Base-by-base conservation (phyloP, 2,797 vertebrate species). In the Dendrocincla fuliginosa region DNA sequence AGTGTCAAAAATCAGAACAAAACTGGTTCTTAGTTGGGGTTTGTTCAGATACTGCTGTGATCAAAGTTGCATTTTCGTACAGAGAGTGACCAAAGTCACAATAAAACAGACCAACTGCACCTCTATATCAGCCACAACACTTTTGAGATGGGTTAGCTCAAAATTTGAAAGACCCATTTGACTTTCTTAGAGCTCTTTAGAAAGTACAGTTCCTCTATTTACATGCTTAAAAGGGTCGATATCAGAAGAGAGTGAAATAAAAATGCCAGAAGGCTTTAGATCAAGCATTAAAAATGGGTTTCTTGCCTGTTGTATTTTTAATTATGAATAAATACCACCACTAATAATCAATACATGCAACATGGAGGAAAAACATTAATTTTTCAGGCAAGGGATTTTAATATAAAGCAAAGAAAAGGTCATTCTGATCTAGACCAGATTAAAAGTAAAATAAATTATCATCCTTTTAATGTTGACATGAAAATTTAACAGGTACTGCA, bases 261-360 rank as follows among this genome's bases (percentile, higher is more conserved):
- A 96, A 84, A 57, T 27, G 6, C 33, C 52, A 80, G 14, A 70
- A 73, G 18, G 59, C 32, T 84, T 90, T 52, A 87, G 22, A 79
- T 60, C 16, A 74, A 60, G 20, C 60, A 79, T 89, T 35, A 46
- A 68, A 93, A 71, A 74, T 24, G 0, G 4, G 37, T 86, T 84
- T 50, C 52, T 52, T 57, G 11, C 35, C 52, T 63, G 11, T n/a
- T 70, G 12, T 41, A 82, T 47, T 81, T 87, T 87, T 90, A 87
- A 87, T 93, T 86, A 76, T 82, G 37, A 92, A 67, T 65, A 79
- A 95, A 84, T 69, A 88, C 46, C 87, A 85, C 39, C 46, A 75
- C 41, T 75, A 64, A 73, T 87, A 93, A 95, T 92, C 94, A 87
- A 92, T 91, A 94, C 20, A 50, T 33, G n/a, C 46, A 84, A 71